Evolutionary conservation across 2,888 invertebrate genomes (phyloP).

Genomic region (Ochropacha duplaris): DNA sequence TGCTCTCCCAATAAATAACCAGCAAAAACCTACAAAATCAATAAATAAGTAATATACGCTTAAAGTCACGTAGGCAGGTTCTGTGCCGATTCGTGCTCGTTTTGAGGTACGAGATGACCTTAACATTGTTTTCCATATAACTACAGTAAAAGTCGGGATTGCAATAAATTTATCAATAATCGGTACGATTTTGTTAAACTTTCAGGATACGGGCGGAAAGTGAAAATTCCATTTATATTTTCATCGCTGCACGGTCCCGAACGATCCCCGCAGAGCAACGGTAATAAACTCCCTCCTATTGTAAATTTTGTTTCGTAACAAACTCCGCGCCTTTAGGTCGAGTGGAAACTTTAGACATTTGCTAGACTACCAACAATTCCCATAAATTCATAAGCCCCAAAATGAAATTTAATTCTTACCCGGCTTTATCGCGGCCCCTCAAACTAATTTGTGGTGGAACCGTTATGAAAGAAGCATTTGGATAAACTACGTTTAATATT

Average conservation of each 20-base stretch:
- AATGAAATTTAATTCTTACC: slow-evolving; percentile 62
- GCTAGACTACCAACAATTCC: slow-evolving; percentile 55
- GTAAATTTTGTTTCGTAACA: slow-evolving; percentile 68
- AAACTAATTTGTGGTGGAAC: not conserved
- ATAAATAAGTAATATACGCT: slow-evolving; percentile 27
- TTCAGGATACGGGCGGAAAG: slow-evolving; percentile 50
- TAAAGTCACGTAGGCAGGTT: slow-evolving; percentile 34
- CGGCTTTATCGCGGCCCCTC: slow-evolving; percentile 33
- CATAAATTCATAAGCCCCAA: slow-evolving; percentile 64
- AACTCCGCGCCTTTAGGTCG: slow-evolving; percentile 56
- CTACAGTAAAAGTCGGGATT: slow-evolving; percentile 37
- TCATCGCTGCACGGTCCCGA: slow-evolving; percentile 45
- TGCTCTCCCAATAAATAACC: not conserved
- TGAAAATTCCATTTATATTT: slow-evolving; percentile 63
- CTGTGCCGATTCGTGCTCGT: slow-evolving; percentile 27
- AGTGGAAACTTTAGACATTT: slow-evolving; percentile 62
- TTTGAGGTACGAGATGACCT: slow-evolving; percentile 29
- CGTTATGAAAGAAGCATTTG: not conserved
- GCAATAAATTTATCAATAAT: slow-evolving; percentile 57
- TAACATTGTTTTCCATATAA: slow-evolving; percentile 32
- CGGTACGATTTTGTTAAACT: slow-evolving; percentile 53
- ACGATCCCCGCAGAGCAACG: slow-evolving; percentile 33
- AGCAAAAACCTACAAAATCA: not conserved
- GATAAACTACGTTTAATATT: not conserved
- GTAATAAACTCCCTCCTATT: slow-evolving; percentile 62